These are phyloP conservation scores for Sialia sialis DNA, from an alignment of 2,113 vertebrate genomes.

Conservation along the genomic window DNA sequence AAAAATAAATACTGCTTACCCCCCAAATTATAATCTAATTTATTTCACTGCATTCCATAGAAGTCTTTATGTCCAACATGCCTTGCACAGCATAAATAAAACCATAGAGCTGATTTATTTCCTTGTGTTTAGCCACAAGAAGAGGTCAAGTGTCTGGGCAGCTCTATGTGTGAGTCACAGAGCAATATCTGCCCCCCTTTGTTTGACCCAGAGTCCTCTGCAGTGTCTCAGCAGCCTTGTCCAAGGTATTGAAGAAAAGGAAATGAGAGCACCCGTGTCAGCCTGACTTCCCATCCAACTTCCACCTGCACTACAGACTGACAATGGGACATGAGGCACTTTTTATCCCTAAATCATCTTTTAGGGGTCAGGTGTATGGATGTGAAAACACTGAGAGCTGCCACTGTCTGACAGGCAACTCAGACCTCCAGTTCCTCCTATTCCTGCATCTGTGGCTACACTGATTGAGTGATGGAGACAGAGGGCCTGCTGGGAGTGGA, in stretches of 20 bases:
- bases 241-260: neutral
- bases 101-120: neutral
- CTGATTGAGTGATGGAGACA: neutral
- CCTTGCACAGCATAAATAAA: neutral
- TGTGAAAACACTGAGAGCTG: neutral
- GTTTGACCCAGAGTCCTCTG: neutral
- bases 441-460: accelerated
- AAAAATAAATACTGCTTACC: neutral
- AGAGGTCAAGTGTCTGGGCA: neutral
- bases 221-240: neutral
- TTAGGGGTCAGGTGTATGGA: neutral
- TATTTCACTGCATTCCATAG: neutral
- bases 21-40: neutral
- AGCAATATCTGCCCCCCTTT: neutral
- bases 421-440: neutral
- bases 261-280: neutral
- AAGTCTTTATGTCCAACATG: neutral
- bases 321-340: neutral
- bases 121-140: neutral
- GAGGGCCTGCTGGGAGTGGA: neutral
- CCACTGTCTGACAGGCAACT: neutral
- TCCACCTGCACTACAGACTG: neutral
- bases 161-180: neutral
- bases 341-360: neutral
- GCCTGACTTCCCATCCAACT: neutral